Evolutionary conservation across 2,797 vertebrate species (phyloP).

Genomic region (Danio aesculapii): DNA sequence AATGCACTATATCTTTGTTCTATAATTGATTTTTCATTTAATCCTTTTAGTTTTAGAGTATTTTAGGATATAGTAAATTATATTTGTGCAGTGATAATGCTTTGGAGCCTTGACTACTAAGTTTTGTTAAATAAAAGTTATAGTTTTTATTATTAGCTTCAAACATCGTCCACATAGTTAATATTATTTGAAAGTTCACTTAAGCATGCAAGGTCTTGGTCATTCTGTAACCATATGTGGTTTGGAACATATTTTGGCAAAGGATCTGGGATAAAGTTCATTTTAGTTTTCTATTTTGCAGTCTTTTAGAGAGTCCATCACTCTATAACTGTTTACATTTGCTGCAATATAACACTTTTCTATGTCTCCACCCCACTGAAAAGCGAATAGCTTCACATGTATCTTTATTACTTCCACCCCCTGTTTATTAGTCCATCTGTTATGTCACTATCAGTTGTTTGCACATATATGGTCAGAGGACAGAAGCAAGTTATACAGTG

Average conservation of each 20-base stretch:
- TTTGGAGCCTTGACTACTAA: too few species aligned
- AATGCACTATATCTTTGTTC: too few species aligned
- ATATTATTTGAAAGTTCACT: neutral
- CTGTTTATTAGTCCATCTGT: neutral
- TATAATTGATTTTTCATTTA: too few species aligned
- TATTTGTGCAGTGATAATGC: too few species aligned
- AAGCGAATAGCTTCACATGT: neutral
- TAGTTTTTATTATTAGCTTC: too few species aligned
- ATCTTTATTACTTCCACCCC: neutral
- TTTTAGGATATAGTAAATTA: too few species aligned
- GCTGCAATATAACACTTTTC: neutral
- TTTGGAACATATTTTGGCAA: neutral
- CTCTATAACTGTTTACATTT: neutral
- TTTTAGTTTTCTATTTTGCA: conserved; percentile 3
- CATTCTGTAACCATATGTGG: conserved; percentile 6
- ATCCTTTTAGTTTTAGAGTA: too few species aligned
- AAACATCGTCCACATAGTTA: neutral
- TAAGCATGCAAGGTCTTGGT: neutral
- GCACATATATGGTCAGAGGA: neutral
- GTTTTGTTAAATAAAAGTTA: too few species aligned
- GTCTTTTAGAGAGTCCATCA: neutral
- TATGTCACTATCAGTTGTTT: conserved; percentile 7
- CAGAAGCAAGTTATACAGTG: neutral
- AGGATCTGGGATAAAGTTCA: conserved; percentile 25
- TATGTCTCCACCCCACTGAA: neutral